Conservation (phyloP, 2,113 vertebrate genomes). For the Siniperca knerii region DNA sequence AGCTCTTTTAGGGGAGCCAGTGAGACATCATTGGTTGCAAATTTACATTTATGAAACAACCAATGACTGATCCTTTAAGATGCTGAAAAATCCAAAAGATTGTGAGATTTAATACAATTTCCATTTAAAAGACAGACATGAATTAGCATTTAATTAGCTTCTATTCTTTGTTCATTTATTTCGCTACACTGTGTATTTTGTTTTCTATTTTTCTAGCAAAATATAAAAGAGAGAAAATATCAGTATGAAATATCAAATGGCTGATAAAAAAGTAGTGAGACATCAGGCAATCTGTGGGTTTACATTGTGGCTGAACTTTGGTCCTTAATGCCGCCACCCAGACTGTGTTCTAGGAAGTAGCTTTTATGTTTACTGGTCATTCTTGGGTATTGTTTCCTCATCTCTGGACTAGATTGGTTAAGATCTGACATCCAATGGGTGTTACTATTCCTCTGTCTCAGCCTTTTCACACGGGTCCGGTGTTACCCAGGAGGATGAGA, state of each 20-base stretch:
- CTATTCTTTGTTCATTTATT: not conserved
- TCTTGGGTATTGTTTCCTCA: constrained; percentile 42
- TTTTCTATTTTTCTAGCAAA: not conserved
- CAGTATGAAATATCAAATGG: not conserved
- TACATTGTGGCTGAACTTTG: constrained; percentile 15
- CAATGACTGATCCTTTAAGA: not conserved
- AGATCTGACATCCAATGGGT: not conserved
- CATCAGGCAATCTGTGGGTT: not conserved
- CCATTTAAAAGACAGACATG: not conserved
- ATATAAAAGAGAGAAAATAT: not conserved
- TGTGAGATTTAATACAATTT: not conserved
- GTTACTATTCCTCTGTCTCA: not conserved
- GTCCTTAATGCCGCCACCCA: not conserved
- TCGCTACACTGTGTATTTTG: not conserved
- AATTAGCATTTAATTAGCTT: not conserved
- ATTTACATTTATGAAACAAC: not conserved
- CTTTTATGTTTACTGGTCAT: constrained; percentile 55
- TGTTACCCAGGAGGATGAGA: not conserved
- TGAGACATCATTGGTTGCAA: not conserved
- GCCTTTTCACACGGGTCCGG: not conserved
- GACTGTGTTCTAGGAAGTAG: constrained; percentile 38
- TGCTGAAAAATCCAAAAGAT: not conserved
- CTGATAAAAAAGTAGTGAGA: not conserved
- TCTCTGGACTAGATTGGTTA: constrained; percentile 2
- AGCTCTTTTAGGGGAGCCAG: not conserved